Base-by-base conservation (phyloP, 2,113 vertebrate species). In the Melospiza georgiana region DNA sequence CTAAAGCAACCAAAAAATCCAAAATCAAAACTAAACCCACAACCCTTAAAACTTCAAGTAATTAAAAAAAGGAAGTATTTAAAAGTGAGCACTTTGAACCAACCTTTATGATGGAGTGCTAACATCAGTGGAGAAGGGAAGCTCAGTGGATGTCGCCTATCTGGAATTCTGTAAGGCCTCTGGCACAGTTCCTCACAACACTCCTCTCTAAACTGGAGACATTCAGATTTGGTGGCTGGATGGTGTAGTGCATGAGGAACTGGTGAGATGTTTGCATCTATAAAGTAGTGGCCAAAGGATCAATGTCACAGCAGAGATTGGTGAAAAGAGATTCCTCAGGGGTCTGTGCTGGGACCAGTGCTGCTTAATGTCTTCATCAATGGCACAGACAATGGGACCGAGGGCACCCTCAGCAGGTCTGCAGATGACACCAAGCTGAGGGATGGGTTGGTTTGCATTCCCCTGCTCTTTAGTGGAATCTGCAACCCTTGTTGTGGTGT, bases 291-390 rank as follows among this genome's bases (percentile, higher is more conserved):
- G 15, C 20, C 61, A 37, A 39, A 67, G 51, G 52, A 37, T 59
- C 37, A 44, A 6, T 24, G 37, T 74, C 37, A 37, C 0, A 0
- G 5, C 7, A 28, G 49, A 49, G 17, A 12, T 1, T 0, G 0
- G 28, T n/a, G 62, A 30, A 24, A 46, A 39, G 15, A 21, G 69
- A 74, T 12, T 48, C 20, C 39, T 54, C 46, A 61, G n/a, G 37
- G 20, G 7, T 39, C 61, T 23, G 27, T 23, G 20, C 6, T 51
- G 51, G 41, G 31, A 67, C 11, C 68, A 39, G 27, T 8, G 7
- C 19, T 54, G 20, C 25, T 61, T 17, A 21, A 8, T 6, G 17
- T 15, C 28, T 25, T 10, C n/a, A 30, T n/a, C 39, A 21, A 1
- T 8, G 12, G 14, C 68, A 74, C 10, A 37, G 9, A 13, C 52